Evolutionary conservation across 2,113 vertebrate species (phyloP).

Genomic region (Oncorhynchus mykiss): DNA sequence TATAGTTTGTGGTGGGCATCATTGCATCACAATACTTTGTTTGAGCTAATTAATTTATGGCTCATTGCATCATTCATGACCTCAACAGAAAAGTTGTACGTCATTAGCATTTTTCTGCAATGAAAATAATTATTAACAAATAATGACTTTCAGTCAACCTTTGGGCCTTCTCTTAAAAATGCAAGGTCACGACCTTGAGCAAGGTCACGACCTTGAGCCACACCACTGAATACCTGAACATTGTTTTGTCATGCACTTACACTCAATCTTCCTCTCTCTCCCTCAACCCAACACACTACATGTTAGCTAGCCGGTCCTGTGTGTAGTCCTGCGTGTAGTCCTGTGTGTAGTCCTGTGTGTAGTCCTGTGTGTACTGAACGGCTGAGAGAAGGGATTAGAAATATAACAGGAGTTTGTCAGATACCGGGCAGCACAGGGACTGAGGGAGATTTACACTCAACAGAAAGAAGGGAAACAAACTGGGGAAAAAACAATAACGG

Average conservation of each 20-base stretch:
- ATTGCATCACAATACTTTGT: too few species aligned
- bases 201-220: conserved; percentile 54
- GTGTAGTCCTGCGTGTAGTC: too few species aligned
- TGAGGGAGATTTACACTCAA: conserved; percentile 56
- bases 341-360: too few species aligned
- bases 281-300: conserved; percentile 1
- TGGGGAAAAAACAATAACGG: conserved; percentile 52
- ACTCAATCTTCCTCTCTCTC: conserved; percentile 12
- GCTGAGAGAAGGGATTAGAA: conserved; percentile 41
- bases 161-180: not conserved
- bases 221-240: conserved; percentile 34
- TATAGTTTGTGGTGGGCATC: too few species aligned
- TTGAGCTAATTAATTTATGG: too few species aligned
- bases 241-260: conserved; percentile 21
- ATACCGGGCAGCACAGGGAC: not conserved
- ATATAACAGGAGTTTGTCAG: conserved; percentile 54
- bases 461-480: conserved; percentile 36
- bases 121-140: too few species aligned
- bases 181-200: conserved; percentile 50
- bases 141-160: not conserved
- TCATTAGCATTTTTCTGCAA: too few species aligned
- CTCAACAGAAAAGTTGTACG: too few species aligned
- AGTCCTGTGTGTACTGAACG: not conserved
- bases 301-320: not conserved
- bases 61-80: too few species aligned